Evolutionary conservation across 2,797 vertebrate species (phyloP).

Genomic region (Nyctalus aviator): DNA sequence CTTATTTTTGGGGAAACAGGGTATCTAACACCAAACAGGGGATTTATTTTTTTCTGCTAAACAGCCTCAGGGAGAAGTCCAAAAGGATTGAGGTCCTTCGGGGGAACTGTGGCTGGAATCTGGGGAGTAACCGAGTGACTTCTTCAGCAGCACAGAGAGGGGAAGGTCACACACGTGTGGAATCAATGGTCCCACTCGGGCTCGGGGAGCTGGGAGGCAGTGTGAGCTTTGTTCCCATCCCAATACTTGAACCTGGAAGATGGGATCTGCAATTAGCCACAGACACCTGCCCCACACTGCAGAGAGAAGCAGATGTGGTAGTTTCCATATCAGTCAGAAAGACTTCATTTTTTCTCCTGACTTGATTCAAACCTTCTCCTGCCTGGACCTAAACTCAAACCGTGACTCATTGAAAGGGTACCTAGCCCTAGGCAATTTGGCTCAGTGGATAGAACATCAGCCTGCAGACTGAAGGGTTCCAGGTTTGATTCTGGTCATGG

Average conservation of each 20-base stretch:
- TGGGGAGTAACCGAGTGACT: background rate
- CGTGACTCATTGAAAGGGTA: background rate
- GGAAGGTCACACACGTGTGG: background rate
- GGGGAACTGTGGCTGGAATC: background rate
- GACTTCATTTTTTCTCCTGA: background rate
- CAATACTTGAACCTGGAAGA: background rate
- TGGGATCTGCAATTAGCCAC: conserved; percentile 6
- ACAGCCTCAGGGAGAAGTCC: background rate
- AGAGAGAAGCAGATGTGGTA: background rate
- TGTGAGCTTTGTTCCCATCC: background rate
- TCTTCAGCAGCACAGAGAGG: background rate
- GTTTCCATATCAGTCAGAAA: conserved; percentile 27
- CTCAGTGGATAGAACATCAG: too few relatives aligned
- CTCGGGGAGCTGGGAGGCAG: too few relatives aligned
- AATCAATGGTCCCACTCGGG: background rate
- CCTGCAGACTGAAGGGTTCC: too few relatives aligned
- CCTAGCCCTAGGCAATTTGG: background rate
- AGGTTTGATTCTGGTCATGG: too few relatives aligned
- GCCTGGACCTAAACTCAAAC: conserved; percentile 22
- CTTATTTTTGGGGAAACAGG: too few relatives aligned
- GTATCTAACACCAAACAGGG: background rate
- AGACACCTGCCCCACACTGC: conserved; percentile 36
- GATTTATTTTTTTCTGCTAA: background rate
- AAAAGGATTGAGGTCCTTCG: background rate
- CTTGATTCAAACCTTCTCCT: conserved; percentile 67